Conservation (phyloP, 2,888 invertebrate genomes). For the Parochlus steinenii region DNA sequence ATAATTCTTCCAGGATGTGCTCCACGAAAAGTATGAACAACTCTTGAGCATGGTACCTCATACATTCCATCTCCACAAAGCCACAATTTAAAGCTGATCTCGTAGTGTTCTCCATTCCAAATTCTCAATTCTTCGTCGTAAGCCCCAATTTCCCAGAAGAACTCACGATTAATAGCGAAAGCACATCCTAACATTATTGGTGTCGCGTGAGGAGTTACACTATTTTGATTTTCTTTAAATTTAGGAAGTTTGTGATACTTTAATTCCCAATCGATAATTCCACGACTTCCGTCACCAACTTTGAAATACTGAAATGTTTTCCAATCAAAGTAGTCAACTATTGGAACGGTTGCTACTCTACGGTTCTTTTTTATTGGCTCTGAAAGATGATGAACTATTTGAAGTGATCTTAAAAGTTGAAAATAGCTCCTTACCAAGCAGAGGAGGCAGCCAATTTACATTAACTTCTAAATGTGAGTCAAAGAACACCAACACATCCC, state of each 20-base stretch:
- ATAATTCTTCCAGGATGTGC: constrained; percentile 75
- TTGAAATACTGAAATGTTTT: neutral
- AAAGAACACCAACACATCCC: constrained; percentile 75
- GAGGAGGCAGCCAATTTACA: constrained; percentile 44
- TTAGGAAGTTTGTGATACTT: neutral
- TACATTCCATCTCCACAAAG: constrained; percentile 88
- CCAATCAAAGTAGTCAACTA: neutral
- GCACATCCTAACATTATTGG: constrained; percentile 96
- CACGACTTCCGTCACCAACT: neutral
- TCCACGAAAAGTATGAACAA: constrained; percentile 80
- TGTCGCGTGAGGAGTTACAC: constrained; percentile 36
- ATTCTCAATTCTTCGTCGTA: constrained; percentile 85
- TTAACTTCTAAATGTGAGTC: constrained; percentile 91
- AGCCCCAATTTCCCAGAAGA: constrained; percentile 93
- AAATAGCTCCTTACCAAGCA: constrained; percentile 22
- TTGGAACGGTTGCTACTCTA: constrained; percentile 9
- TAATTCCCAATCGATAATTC: constrained; percentile 3
- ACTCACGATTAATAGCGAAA: constrained; percentile 79
- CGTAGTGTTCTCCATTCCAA: constrained; percentile 95
- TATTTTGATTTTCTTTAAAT: neutral
- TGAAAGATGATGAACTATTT: neutral
- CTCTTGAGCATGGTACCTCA: constrained; percentile 83
- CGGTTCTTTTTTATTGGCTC: neutral
- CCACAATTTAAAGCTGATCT: constrained; percentile 95
- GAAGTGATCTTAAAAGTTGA: neutral